These are phyloP conservation scores for Scortum barcoo DNA, from an alignment of 2,113 vertebrate species.

Conservation along the genomic window DNA sequence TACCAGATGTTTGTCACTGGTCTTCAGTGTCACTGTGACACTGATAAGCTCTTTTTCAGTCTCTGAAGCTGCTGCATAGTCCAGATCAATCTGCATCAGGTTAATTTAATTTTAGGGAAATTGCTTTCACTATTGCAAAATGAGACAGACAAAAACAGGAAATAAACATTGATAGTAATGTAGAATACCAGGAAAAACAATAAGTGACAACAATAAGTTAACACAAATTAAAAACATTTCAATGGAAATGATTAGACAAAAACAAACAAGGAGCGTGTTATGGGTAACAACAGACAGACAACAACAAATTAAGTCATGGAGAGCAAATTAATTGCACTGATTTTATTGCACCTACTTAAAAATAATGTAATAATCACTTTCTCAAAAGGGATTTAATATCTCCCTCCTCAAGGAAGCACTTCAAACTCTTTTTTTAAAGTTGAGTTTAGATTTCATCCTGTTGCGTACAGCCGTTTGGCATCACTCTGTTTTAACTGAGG, in stretches of 20 bases:
- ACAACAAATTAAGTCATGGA: not conserved
- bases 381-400: not conserved
- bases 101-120: no score
- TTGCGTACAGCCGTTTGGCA: not conserved
- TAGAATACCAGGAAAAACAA: not conserved
- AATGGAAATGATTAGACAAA: not conserved
- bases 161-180: not conserved
- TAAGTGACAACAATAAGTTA: not conserved
- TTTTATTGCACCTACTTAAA: not conserved
- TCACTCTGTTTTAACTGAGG: not conserved
- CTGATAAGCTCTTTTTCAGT: not conserved
- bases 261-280: not conserved
- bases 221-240: not conserved
- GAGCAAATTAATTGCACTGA: not conserved
- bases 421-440: not conserved
- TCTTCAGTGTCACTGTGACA: not conserved
- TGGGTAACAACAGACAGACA: no score
- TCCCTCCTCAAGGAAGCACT: not conserved
- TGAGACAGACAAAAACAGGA: no score
- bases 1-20: no score
- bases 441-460: not conserved
- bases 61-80: not conserved
- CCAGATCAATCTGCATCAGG: not conserved
- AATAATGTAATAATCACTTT: not conserved
- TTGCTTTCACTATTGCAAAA: no score